Percentiles rank a stretch among this genome's conserved stretches.
Conservation (phyloP, 2,888 invertebrate species). For the Dermolepida albohirtum region DNA sequence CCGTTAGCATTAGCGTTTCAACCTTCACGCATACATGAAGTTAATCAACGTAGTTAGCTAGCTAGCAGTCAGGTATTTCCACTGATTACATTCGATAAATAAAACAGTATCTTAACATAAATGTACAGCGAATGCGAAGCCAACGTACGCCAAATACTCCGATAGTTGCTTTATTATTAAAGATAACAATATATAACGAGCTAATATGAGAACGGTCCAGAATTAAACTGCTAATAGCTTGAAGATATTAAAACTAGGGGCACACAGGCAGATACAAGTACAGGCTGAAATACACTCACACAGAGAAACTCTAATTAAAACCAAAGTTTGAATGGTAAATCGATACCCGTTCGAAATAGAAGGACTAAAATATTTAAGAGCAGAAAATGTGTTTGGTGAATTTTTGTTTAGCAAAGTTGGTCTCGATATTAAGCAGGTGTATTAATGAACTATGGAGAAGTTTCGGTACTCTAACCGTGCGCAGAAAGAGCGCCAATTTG, state of each 20-base stretch:
- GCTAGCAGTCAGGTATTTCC: background rate
- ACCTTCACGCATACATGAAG: conserved; percentile 8
- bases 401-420: background rate
- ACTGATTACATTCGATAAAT: conserved; percentile 11
- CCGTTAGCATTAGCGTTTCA: conserved; percentile 9
- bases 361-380: conserved; percentile 15
- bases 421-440: background rate
- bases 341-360: conserved; percentile 14
- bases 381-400: conserved; percentile 20
- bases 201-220: background rate
- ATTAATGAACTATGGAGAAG: conserved; percentile 13
- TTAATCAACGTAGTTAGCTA: conserved; percentile 26
- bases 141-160: conserved; percentile 7
- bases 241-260: conserved; percentile 30
- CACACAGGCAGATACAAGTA: background rate
- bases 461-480: background rate
- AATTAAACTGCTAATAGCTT: conserved; percentile 34
- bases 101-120: background rate
- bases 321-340: conserved; percentile 38
- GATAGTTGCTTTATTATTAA: conserved; percentile 31
- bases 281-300: background rate
- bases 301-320: conserved; percentile 29
- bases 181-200: conserved; percentile 16
- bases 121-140: background rate
- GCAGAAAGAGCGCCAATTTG: too few species aligned